Evolutionary conservation across 1,140 invertebrate species (phyloP), one percentile per base, ranked within the genome.

Genomic region (Ceratina calcarata): DNA sequence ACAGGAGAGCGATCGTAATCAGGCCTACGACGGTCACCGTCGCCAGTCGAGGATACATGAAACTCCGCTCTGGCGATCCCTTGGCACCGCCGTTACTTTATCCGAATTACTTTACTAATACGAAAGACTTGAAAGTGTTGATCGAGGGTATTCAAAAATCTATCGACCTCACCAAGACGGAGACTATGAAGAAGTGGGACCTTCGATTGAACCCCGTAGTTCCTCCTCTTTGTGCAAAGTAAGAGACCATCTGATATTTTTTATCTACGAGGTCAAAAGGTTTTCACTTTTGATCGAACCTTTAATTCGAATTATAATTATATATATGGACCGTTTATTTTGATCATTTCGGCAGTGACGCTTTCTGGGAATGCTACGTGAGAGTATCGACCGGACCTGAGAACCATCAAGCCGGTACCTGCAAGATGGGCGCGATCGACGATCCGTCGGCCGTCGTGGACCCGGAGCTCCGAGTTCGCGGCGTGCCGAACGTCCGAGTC

Each of bases 71-170:
- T 2, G 91, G 80, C 1, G 93, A 96, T 90, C 95, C 95, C 2
- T 87, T 93, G 8, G 94, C 94, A 65, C 91, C 94, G 74, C 96
- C 96, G 0, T 85, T 95, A 0, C 94, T 97, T 18, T 94, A 97
- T 90, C 96, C 96, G 1, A 94, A 95, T 82, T 96, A 95, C 82
- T 93, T 96, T 3, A 91, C 87, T 0, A 88, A 94, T 69, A 81
- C 89, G 13, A 89, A 93, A 6, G 95, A 95, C 77, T 74, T 94
- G 68, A 88, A 91, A 15, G 82, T 93, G 10, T 78, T 95, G n/a
- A 65, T 94, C 13, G 92, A 94, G 70, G 94, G 93, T 4, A 89
- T 94, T 1, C 92, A 90, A 60, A 91, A 92, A 72, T 65, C 91
- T 3, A 86, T 91, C 18, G 81, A 90, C 22, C 73, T 94, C 4